A percentile compares a stretch with the other conserved stretches of the same genome.
phyloP scores from a whole-genome alignment of 2,797 vertebrate species.

The Zonotrichia albicollis region DNA sequence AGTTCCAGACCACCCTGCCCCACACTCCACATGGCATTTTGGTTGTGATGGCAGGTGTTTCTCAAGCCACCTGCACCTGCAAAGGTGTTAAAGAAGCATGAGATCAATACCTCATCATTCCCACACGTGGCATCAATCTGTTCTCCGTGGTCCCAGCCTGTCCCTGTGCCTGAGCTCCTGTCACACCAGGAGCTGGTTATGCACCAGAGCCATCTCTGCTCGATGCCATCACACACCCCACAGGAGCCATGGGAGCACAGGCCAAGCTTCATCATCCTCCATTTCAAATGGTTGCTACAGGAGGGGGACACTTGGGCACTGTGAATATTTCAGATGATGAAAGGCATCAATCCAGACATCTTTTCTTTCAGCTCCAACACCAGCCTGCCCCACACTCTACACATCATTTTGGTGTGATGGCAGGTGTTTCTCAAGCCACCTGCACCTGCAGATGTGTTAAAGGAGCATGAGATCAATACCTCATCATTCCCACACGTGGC shows the following conservation, averaged over 20 bases:
- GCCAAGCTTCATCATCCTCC: not conserved
- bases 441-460: not conserved
- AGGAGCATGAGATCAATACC: not conserved
- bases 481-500: not conserved
- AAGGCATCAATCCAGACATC: not conserved
- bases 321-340: not conserved
- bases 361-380: not conserved
- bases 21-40: not conserved
- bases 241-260: not conserved
- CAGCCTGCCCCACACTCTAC: not conserved
- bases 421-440: conserved; percentile 4
- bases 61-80: not conserved
- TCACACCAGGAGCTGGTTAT: not conserved
- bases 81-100: not conserved
- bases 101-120: not conserved
- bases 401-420: not conserved
- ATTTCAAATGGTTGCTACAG: not conserved
- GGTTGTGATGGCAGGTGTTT: not conserved
- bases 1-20: not conserved
- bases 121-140: not conserved
- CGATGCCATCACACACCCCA: not conserved
- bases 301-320: fast-evolving
- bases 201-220: not conserved
- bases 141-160: not conserved
- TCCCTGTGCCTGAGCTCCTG: not conserved